Percentiles rank a stretch among this genome's conserved stretches.
These are phyloP conservation scores for Metridium senile DNA, from an alignment of 92 coral and sea anemone genomes.

Conservation along the genomic window DNA sequence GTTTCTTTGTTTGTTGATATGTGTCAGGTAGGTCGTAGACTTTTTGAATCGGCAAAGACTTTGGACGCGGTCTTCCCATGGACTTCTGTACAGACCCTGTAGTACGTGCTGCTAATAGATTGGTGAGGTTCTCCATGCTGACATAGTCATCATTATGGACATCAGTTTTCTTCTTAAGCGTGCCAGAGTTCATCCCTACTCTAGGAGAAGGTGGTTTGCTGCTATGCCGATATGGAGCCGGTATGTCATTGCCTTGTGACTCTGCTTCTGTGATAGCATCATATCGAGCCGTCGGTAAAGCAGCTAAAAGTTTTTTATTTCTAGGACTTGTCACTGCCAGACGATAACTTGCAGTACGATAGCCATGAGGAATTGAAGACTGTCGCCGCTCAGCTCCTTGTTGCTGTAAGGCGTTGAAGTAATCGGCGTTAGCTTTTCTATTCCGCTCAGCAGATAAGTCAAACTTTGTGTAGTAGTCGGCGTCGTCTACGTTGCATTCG, in stretches of 20 bases:
- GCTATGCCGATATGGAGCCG: not conserved
- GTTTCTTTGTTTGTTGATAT: not conserved
- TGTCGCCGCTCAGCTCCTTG: constrained; percentile 22
- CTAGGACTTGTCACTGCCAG: constrained; percentile 33
- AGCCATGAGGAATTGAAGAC: constrained; percentile 22
- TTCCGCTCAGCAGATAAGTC: constrained; percentile 4
- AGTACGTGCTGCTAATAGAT: not conserved
- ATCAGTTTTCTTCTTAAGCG: not conserved
- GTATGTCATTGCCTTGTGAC: not conserved
- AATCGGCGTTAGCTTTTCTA: constrained; percentile 8
- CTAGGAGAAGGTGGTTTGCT: not conserved
- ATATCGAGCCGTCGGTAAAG: not conserved
- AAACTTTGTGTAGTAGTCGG: not conserved
- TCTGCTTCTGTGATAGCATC: constrained; percentile 10
- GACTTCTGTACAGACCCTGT: not conserved
- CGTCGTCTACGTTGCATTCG: constrained; percentile 18
- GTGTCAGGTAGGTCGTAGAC: not conserved
- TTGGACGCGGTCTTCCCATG: not conserved
- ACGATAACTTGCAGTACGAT: constrained; percentile 37
- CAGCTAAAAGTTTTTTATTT: constrained; percentile 12
- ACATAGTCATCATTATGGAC: constrained; percentile 34
- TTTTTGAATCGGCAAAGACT: not conserved
- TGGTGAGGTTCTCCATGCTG: constrained; percentile 29
- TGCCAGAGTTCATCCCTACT: not conserved
- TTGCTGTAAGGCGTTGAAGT: constrained; percentile 11